Conservation (phyloP, 2,113 vertebrate species). For the Aplodontia rufa region DNA sequence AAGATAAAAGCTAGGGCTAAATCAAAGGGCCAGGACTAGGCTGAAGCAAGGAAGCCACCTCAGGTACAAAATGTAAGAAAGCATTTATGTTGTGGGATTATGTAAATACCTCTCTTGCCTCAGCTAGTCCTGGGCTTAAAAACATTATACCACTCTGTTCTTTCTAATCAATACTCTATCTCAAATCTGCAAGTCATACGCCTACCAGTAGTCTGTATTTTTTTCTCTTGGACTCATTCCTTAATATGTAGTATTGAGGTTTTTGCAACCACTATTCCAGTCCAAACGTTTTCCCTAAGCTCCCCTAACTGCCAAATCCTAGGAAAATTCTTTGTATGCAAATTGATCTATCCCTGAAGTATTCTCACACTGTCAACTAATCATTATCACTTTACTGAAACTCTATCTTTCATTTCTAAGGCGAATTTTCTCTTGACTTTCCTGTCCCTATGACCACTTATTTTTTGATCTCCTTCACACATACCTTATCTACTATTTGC, state of each 20-base stretch:
- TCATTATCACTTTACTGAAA: conserved; percentile 17
- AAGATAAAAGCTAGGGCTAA: neutral
- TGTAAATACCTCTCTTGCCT: neutral
- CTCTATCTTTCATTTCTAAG: neutral
- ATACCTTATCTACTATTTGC: neutral
- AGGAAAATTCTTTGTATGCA: neutral
- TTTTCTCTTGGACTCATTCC: neutral
- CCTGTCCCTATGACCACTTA: neutral
- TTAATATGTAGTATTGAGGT: neutral
- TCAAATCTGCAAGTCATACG: conserved; percentile 44
- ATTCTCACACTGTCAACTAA: neutral
- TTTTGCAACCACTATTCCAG: neutral
- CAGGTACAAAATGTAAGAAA: neutral
- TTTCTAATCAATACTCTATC: neutral
- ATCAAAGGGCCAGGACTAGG: neutral
- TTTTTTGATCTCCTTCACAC: neutral
- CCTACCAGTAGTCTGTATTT: neutral
- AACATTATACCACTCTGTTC: neutral
- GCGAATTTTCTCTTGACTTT: neutral
- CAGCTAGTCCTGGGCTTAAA: neutral
- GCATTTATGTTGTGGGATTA: neutral
- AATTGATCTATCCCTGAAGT: neutral
- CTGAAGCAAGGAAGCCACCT: neutral
- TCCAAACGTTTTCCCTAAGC: conserved; percentile 33
- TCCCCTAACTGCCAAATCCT: neutral